Evolutionary conservation across 2,797 vertebrate species (phyloP), one percentile per base, ranked within the genome.

Genomic region (Psittacula echo): DNA sequence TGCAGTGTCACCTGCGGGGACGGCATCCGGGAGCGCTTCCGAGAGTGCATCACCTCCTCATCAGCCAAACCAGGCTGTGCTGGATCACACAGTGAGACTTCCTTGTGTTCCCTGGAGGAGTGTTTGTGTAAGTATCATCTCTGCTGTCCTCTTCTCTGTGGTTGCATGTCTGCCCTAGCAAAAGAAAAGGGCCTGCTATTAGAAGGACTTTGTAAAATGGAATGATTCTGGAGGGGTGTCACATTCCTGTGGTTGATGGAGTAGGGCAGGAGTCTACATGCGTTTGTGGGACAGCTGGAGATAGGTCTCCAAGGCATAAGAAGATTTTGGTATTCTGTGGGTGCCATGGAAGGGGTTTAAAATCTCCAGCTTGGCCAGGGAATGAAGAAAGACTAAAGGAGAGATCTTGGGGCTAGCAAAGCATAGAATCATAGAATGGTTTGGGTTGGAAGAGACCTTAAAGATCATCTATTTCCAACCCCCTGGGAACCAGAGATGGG

Each of bases 1-100:
- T 99, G 99, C 97, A 99, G 99, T 3, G 97, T 98, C 94, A 98
- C 98, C 37, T 99, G 99, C 15, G 99, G 99, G 21, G 99, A 99
- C 1, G 99, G 99, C 0, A 93, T 99, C 88, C 98, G 99, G 95
- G 98, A 99, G 87, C 98, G 99, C 56, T 95, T 96, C 87, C 98
- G 99, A 7, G 96, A 98, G 88, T 99, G 99, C 96, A 97, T 99
- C 94, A 96, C 98, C 85, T 98, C 98, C 91, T 98, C 97, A 14
- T 97, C 97, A 5, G 97, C 93, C 73, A 96, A 98, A 44, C 85
- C 98, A 34, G 97, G 97, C 80, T 99, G 99, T 54, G 96, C 96
- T 7, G 99, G 99, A 93, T 96, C 97, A 74, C 93, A 98, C 18
- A 98, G 94, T 66, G 99, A 99, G 90, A 98, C 98, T 60, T 99